Evolutionary conservation across 2,113 vertebrate genomes (phyloP), one percentile per base, ranked within the genome.

Genomic region (Chlorodrepanis virens): DNA sequence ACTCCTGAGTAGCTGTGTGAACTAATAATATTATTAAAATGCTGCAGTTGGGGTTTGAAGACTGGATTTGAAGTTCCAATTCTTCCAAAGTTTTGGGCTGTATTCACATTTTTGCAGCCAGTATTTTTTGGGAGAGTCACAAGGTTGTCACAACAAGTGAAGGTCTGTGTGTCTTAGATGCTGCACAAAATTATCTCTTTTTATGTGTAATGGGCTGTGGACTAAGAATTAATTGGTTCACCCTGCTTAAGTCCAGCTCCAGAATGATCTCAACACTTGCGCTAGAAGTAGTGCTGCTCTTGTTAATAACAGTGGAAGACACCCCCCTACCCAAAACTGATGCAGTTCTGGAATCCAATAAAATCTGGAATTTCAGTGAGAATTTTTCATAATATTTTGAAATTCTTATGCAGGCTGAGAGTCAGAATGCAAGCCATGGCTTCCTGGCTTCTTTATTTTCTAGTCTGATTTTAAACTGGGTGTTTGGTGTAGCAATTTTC

Each of bases 151-250:
- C 35, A 45, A 61, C 3, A 80, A 44, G n/a, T 40, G 45, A 69
- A 59, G 29, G 45, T 35, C 40, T 3, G 0, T 0, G 0, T 52
- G 19, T 72, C n/a, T 79, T 25, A 40, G 28, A 14, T 56, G 11
- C 22, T 60, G 4, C 21, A 39, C 29, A 31, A 60, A 88, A 59
- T 28, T 0, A 2, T 56, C 27, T 68, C 40, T 65, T 94, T 69
- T 65, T 23, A 39, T 25, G 11, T 19, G 9, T 31, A 49, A 31
- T 37, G 31, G 33, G 24, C 10, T 75, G 31, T 83, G 37, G 57
- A 53, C 8, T 83, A 59, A 35, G 17, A 72, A 60, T 33, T 42
- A 18, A 45, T 60, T 33, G 3, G 11, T 65, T 54, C 14, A 42
- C 4, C 5, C 13, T 53, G 64, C 50, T 79, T 25, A 88, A 90